phyloP scores from a whole-genome alignment of 2,888 invertebrate genomes.

The Megastigmus dorsalis region DNA sequence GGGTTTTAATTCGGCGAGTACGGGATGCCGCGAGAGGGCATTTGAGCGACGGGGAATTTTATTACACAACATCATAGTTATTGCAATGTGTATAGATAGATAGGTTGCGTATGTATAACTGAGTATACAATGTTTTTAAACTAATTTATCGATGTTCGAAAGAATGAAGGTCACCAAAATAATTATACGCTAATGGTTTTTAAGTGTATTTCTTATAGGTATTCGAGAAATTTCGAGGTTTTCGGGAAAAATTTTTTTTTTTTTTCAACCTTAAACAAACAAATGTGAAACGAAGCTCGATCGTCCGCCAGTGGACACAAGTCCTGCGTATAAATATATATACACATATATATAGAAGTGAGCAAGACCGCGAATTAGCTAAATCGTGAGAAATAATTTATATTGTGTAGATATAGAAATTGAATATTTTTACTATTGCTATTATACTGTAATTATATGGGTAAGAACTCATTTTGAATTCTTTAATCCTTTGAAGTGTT shows the following conservation, averaged over 20 bases:
- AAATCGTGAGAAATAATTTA: constrained; percentile 32
- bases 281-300: constrained; percentile 13
- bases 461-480: constrained; percentile 17
- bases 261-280: constrained; percentile 15
- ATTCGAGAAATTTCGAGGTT: background rate
- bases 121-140: constrained; percentile 72
- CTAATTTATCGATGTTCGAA: constrained; percentile 72
- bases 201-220: constrained; percentile 25
- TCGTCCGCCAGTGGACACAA: background rate
- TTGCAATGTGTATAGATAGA: constrained; percentile 59
- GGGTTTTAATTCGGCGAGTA: constrained; percentile 49
- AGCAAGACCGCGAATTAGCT: constrained; percentile 3
- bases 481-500: constrained; percentile 46
- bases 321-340: background rate
- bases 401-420: constrained; percentile 40
- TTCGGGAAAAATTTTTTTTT: background rate
- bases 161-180: constrained; percentile 59
- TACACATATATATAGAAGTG: no score
- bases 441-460: constrained; percentile 36
- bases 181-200: constrained; percentile 37
- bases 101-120: background rate
- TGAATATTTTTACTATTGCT: constrained; percentile 52
- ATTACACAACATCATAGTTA: constrained; percentile 65
- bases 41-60: constrained; percentile 35
- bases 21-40: constrained; percentile 23